Conservation (phyloP, 2,888 invertebrate genomes). For the Spisula solida region DNA sequence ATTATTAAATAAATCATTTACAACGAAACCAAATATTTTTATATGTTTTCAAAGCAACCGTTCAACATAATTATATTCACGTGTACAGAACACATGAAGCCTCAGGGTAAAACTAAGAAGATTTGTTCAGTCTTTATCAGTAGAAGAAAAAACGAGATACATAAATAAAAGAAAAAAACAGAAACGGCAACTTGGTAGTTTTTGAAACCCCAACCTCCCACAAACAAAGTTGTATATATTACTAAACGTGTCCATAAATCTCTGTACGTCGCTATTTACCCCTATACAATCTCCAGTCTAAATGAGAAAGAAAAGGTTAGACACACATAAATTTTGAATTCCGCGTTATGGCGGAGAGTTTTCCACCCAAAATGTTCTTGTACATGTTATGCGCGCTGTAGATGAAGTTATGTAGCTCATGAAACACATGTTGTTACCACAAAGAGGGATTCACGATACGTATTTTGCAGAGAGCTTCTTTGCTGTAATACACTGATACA, state of each 20-base stretch:
- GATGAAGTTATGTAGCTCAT: background rate
- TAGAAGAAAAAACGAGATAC: background rate
- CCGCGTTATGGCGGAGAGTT: slow-evolving; percentile 20
- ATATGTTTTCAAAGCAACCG: too few relatives aligned
- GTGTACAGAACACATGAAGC: background rate
- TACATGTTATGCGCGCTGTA: slow-evolving; percentile 6
- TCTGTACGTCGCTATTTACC: background rate
- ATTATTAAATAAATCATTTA: too few relatives aligned
- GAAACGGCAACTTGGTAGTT: slow-evolving; percentile 25
- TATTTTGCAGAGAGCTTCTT: background rate
- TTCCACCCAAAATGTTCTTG: background rate
- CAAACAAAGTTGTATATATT: slow-evolving; percentile 29
- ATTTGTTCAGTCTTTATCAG: background rate
- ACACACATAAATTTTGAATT: slow-evolving; percentile 47
- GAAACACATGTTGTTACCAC: slow-evolving; percentile 27
- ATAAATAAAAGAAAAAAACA: slow-evolving; percentile 30
- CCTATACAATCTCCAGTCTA: slow-evolving; percentile 35
- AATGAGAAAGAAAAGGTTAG: background rate
- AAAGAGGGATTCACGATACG: background rate
- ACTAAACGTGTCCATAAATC: slow-evolving; percentile 7
- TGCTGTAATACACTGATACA: too few relatives aligned
- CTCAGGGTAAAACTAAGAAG: background rate
- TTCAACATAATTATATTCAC: background rate
- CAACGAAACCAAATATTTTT: too few relatives aligned
- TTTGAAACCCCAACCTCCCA: slow-evolving; percentile 47